Conservation (phyloP, 2,113 vertebrate species). For the Lates calcarifer region DNA sequence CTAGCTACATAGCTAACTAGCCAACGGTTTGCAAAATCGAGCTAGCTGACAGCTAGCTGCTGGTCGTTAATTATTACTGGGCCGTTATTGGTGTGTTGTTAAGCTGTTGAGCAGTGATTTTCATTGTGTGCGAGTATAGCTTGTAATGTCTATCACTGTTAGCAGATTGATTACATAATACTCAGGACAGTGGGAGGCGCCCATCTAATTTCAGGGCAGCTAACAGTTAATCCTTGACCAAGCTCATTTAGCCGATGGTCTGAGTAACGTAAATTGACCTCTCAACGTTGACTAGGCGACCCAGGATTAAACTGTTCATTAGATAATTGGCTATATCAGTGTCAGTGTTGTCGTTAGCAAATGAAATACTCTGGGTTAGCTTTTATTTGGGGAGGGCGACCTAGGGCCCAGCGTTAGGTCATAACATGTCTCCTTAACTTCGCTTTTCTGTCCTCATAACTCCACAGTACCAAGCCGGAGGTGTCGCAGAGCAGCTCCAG, state of each 20-base stretch:
- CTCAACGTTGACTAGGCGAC: not conserved
- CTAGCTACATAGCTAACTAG: constrained; percentile 18
- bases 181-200: not conserved
- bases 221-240: constrained; percentile 51
- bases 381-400: not conserved
- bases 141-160: not conserved
- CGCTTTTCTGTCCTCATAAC: not conserved
- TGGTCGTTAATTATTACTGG: not conserved
- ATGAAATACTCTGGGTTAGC: not conserved
- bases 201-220: constrained; percentile 12
- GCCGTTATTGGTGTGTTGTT: not conserved
- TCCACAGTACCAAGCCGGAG: constrained; percentile 53
- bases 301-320: not conserved
- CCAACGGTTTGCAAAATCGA: not conserved
- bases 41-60: not conserved
- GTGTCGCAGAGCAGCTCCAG: constrained; percentile 53
- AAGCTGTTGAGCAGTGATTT: not conserved
- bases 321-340: not conserved
- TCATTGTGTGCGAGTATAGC: accelerated
- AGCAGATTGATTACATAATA: constrained; percentile 24
- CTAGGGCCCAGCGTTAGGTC: not conserved
- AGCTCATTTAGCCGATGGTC: constrained; percentile 15
- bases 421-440: not conserved
- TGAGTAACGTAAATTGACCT: not conserved
- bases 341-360: not conserved